Percentiles rank a stretch among this genome's conserved stretches.
phyloP scores from a whole-genome alignment of 2,113 vertebrate species.

The Crotalus viridis region DNA sequence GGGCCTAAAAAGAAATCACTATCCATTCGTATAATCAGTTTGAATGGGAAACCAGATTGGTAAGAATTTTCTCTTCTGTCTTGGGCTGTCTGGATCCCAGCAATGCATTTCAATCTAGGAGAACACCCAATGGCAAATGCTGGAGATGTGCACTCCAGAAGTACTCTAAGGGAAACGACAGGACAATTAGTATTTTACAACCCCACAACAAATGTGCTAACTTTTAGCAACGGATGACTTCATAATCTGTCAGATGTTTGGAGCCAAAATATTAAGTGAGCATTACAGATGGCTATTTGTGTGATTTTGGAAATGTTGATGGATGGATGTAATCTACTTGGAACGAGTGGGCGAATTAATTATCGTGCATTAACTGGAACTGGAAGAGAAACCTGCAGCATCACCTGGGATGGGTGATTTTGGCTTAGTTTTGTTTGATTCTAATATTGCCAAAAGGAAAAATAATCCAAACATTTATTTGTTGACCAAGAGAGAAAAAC shows the following conservation, averaged over 20 bases:
- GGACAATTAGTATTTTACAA: conserved; percentile 26
- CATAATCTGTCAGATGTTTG: conserved; percentile 42
- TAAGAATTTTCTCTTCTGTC: conserved; percentile 25
- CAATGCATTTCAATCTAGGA: conserved; percentile 29
- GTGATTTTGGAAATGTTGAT: conserved; percentile 45
- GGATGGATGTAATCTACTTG: conserved; percentile 48
- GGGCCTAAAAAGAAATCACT: neutral
- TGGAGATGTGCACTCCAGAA: conserved; percentile 4
- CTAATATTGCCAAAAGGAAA: conserved; percentile 17
- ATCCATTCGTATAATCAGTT: conserved; percentile 36
- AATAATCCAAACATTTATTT: conserved; percentile 7
- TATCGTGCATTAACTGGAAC: conserved; percentile 30
- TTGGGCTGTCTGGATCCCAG: conserved; percentile 23
- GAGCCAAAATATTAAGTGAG: conserved; percentile 45
- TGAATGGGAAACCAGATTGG: conserved; percentile 29
- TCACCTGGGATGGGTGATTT: conserved; percentile 24
- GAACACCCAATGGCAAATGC: neutral
- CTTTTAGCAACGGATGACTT: conserved; percentile 42
- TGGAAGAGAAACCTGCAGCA: conserved; percentile 39
- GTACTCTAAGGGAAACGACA: neutral
- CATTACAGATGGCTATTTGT: conserved; percentile 52
- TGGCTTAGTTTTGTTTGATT: conserved; percentile 2
- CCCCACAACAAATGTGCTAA: conserved; percentile 30
- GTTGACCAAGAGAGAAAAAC: neutral
- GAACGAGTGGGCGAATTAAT: conserved; percentile 54